Conservation (phyloP, 1,140 invertebrate species). For the Arctopsyche grandis region DNA sequence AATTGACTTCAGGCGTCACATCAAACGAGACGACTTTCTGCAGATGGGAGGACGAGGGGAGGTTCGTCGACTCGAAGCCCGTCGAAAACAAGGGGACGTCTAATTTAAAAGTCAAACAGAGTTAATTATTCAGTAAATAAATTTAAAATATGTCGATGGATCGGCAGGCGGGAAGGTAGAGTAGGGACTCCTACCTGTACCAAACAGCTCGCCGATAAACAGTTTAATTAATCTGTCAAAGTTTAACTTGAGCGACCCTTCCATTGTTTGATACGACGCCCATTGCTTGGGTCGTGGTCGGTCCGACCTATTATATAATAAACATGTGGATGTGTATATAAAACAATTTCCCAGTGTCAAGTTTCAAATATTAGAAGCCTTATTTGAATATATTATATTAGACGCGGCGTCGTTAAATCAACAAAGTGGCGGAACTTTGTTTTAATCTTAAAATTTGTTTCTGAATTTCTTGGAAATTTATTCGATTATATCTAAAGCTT, state of each 20-base stretch:
- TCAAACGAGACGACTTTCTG: not conserved
- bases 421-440: no score
- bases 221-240: conserved; percentile 32
- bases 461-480: no score
- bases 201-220: conserved; percentile 20
- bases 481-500: no score
- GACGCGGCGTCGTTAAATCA: no score
- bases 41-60: not conserved
- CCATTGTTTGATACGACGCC: not conserved
- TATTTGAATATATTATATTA: no score
- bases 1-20: not conserved
- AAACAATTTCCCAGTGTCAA: no score
- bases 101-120: conserved; percentile 26
- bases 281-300: not conserved
- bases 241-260: not conserved
- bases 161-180: not conserved
- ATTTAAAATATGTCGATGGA: conserved; percentile 11
- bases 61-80: not conserved
- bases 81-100: not conserved
- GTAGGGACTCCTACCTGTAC: not conserved
- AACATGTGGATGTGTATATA: no score
- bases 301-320: not conserved
- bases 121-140: conserved; percentile 20
- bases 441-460: no score
- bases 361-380: no score